Conservation (phyloP, 2,113 vertebrate species). For the Serinus canaria region DNA sequence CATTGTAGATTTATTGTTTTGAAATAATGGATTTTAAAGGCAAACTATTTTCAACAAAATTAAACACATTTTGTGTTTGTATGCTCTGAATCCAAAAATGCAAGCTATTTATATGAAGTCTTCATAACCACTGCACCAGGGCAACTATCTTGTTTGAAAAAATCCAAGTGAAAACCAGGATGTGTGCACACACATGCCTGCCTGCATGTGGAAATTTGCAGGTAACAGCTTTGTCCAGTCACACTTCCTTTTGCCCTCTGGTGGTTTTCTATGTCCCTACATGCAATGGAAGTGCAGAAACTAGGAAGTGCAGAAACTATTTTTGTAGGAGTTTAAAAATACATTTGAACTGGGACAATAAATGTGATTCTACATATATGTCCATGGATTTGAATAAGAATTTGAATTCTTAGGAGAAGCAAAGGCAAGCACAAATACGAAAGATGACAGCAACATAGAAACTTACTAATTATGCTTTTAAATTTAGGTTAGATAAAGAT, state of each 20-base stretch:
- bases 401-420: background rate
- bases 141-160: background rate
- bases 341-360: background rate
- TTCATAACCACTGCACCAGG: background rate
- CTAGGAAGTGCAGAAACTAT: background rate
- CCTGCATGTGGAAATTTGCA: background rate
- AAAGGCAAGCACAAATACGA: background rate
- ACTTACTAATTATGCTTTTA: background rate
- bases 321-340: background rate
- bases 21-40: background rate
- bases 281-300: background rate
- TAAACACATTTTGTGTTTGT: background rate
- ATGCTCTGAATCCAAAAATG: background rate
- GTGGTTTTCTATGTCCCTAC: background rate
- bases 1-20: background rate
- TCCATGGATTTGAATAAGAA: background rate
- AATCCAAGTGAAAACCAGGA: background rate
- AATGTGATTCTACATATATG: background rate
- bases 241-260: conserved; percentile 48
- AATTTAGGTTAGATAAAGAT: background rate
- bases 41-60: background rate
- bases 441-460: background rate
- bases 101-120: background rate
- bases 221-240: background rate
- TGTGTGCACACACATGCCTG: fast-evolving